A percentile compares a stretch with the other conserved stretches of the same genome.
phyloP scores from a whole-genome alignment of 2,888 invertebrate species.

The Aleiodes testaceus region DNA sequence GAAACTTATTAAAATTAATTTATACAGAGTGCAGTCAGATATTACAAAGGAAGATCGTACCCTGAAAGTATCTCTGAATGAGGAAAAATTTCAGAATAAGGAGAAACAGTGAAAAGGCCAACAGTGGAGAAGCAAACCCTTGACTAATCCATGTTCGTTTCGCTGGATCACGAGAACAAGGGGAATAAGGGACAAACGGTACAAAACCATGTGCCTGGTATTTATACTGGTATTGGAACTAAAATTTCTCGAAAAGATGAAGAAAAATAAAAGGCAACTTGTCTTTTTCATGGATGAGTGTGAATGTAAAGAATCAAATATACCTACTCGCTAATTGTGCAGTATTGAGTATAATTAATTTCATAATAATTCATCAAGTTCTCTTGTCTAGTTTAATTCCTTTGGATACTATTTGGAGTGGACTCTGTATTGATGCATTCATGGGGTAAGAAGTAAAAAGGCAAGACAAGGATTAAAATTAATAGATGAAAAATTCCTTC shows the following conservation, averaged over 20 bases:
- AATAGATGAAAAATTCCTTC: neutral
- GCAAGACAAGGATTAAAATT: neutral
- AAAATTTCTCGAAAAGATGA: constrained; percentile 9
- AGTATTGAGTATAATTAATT: constrained; percentile 20
- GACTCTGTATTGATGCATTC: neutral
- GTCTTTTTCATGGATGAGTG: constrained; percentile 11
- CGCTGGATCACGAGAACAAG: constrained; percentile 67
- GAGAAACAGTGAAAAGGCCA: constrained; percentile 43
- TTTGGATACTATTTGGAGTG: neutral
- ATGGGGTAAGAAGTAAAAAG: neutral
- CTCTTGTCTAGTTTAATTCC: constrained; percentile 10
- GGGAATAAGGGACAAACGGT: constrained; percentile 35
- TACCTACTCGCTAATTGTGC: constrained; percentile 22
- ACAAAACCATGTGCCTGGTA: constrained; percentile 21
- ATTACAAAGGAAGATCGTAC: constrained; percentile 36
- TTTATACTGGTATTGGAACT: constrained; percentile 14
- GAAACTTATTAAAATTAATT: constrained; percentile 52
- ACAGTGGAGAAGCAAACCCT: constrained; percentile 57
- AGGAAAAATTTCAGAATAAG: constrained; percentile 15
- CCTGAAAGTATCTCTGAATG: constrained; percentile 21
- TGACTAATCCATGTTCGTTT: constrained; percentile 71
- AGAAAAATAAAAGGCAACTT: neutral
- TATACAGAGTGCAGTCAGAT: constrained; percentile 48
- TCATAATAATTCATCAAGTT: constrained; percentile 4
- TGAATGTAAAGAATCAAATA: constrained; percentile 9